phyloP scores from a whole-genome alignment of 1,140 invertebrate species.

The Parapsyche elsis region DNA sequence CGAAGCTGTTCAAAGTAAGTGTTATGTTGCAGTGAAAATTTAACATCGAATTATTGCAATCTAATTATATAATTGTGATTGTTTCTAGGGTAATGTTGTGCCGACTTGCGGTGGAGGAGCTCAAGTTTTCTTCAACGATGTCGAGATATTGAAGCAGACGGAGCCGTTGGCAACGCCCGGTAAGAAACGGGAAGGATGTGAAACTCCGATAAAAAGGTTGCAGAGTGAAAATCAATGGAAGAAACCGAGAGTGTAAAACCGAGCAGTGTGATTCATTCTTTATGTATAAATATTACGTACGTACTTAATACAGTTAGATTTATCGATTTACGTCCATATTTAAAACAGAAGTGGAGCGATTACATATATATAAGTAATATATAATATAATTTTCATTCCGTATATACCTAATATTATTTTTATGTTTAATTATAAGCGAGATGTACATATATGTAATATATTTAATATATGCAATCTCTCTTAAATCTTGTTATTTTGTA shows the following conservation, averaged over 20 bases:
- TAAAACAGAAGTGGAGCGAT: not conserved
- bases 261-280: too few species aligned
- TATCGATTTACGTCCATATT: not conserved
- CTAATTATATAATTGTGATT: too few species aligned
- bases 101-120: slow-evolving; percentile 93
- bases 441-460: too few species aligned
- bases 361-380: not conserved
- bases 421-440: too few species aligned
- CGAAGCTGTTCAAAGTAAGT: slow-evolving; percentile 89
- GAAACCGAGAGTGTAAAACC: slow-evolving; percentile 44
- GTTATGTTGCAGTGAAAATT: not conserved
- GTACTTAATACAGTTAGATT: too few species aligned
- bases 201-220: slow-evolving; percentile 41
- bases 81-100: slow-evolving; percentile 83
- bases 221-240: slow-evolving; percentile 43
- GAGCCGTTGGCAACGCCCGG: slow-evolving; percentile 71
- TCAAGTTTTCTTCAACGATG: slow-evolving; percentile 95
- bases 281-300: too few species aligned
- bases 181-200: slow-evolving; percentile 43
- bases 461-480: too few species aligned
- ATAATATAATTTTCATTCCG: not conserved
- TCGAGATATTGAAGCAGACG: slow-evolving; percentile 89
- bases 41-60: slow-evolving; percentile 35
- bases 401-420: not conserved
- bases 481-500: too few species aligned